These are phyloP conservation scores for Columba guinea DNA, from an alignment of 2,797 vertebrate species.

Conservation along the genomic window DNA sequence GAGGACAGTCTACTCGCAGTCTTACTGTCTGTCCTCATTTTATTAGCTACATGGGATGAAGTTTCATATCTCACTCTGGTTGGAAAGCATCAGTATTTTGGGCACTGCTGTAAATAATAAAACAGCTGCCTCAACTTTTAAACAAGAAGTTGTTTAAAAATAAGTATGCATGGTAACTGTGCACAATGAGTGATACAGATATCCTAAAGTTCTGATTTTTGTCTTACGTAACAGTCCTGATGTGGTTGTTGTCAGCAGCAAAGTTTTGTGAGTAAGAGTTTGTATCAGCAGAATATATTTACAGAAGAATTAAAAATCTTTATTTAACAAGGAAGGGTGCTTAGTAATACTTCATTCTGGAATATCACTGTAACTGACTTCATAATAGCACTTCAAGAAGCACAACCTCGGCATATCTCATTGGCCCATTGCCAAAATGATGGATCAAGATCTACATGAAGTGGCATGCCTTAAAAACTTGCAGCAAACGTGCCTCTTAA, in stretches of 20 bases:
- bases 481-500: neutral
- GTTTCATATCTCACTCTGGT: neutral
- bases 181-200: neutral
- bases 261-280: neutral
- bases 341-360: neutral
- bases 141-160: neutral
- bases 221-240: neutral
- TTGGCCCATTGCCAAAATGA: neutral
- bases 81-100: neutral
- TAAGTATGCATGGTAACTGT: neutral
- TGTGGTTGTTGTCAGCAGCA: neutral
- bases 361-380: neutral
- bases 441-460: neutral
- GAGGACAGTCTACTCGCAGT: neutral
- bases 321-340: neutral
- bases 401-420: neutral
- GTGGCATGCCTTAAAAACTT: neutral
- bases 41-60: neutral
- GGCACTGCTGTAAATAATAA: neutral
- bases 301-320: neutral
- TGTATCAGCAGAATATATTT: neutral
- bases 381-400: neutral
- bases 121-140: neutral
- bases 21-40: neutral
- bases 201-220: neutral